A percentile compares a stretch with the other conserved stretches of the same genome.
These are phyloP conservation scores for Holocentrus rufus DNA, from an alignment of 2,797 vertebrate species.

Conservation along the genomic window DNA sequence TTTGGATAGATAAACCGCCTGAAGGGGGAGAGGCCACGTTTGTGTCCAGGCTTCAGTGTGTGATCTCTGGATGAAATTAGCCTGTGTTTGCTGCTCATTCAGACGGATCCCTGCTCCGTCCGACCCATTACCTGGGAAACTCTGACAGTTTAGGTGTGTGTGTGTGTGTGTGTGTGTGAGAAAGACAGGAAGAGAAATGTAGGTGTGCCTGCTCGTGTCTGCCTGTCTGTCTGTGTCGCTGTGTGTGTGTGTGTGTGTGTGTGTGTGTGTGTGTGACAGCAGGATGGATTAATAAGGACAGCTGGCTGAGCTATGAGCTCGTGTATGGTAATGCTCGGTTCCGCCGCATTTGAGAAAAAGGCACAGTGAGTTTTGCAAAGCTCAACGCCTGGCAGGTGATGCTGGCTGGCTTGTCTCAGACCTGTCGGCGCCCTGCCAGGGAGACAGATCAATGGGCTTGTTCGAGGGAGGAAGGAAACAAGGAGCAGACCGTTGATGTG, in stretches of 20 bases:
- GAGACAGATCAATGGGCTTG: conserved; percentile 9
- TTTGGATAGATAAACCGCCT: background rate
- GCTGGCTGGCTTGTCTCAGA: conserved; percentile 9
- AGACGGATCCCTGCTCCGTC: conserved; percentile 16
- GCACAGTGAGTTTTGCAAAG: background rate
- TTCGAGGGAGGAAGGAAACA: background rate
- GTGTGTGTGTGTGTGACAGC: conserved; percentile 33
- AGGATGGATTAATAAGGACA: conserved; percentile 59
- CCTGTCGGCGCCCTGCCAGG: background rate
- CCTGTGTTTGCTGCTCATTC: conserved; percentile 32
- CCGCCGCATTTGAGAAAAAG: conserved; percentile 11
- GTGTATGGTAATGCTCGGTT: conserved; percentile 44
- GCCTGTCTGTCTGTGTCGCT: conserved; percentile 12
- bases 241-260: conserved; percentile 23
- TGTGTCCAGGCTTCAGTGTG: conserved; percentile 10
- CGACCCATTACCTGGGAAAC: conserved; percentile 33
- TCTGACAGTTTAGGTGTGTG: conserved; percentile 13
- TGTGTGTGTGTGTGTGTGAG: conserved; percentile 8
- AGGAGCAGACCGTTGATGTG: conserved; percentile 1
- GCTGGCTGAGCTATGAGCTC: conserved; percentile 44
- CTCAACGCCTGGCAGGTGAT: conserved; percentile 8
- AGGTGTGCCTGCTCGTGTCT: conserved; percentile 31
- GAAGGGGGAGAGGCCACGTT: background rate
- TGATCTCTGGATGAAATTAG: conserved; percentile 32
- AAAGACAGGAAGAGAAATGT: conserved; percentile 13